Conservation (phyloP, 2,797 vertebrate genomes). For the Chromobotia macracanthus region DNA sequence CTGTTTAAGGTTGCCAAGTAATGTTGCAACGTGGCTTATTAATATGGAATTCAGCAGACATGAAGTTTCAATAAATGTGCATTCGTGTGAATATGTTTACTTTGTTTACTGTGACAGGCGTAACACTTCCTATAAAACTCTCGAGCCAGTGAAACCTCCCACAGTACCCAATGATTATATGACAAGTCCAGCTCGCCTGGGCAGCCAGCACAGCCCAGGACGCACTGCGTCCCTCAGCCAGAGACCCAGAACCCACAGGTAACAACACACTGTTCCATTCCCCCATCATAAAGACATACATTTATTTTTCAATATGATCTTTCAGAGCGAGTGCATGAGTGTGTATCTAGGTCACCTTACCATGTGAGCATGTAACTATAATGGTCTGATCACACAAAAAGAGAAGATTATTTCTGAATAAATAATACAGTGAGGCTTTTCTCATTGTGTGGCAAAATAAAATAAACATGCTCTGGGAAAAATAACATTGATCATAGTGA, state of each 20-base stretch:
- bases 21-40: too few species aligned
- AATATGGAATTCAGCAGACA: too few species aligned
- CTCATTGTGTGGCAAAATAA: too few species aligned
- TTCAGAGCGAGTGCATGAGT: background rate
- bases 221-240: constrained; percentile 95
- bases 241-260: constrained; percentile 98
- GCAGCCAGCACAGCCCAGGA: constrained; percentile 92
- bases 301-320: too few species aligned
- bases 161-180: constrained; percentile 98
- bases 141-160: constrained; percentile 96
- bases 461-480: too few species aligned
- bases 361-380: background rate
- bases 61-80: too few species aligned
- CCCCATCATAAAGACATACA: too few species aligned
- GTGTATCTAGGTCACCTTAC: background rate
- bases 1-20: too few species aligned
- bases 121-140: constrained; percentile 94
- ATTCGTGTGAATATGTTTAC: background rate
- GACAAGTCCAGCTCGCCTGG: constrained; percentile 94
- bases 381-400: background rate
- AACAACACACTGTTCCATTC: constrained; percentile 56
- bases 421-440: too few species aligned
- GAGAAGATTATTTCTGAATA: background rate
- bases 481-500: too few species aligned
- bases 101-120: constrained; percentile 80